Percentiles rank a stretch among this genome's conserved stretches.
Evolutionary conservation across 2,888 invertebrate species (phyloP).

Genomic region (Trachelus stipa): DNA sequence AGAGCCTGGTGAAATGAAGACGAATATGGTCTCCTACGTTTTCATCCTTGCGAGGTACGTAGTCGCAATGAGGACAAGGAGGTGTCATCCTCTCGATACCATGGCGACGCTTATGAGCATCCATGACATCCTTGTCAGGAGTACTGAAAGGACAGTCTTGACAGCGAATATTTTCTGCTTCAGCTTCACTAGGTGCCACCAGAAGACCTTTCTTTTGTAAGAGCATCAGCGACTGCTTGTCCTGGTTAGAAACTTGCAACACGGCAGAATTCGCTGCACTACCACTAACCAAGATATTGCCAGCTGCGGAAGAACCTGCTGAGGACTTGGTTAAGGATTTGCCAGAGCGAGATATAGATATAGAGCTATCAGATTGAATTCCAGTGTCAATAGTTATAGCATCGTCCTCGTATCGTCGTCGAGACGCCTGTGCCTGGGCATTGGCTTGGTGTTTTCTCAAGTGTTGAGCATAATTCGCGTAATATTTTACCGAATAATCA

Average conservation of each 20-base stretch:
- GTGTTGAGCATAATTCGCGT: constrained; percentile 86
- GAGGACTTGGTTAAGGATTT: constrained; percentile 43
- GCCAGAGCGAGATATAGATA: constrained; percentile 34
- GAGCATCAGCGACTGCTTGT: constrained; percentile 52
- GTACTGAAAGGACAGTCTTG: constrained; percentile 54
- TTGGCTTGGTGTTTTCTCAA: constrained; percentile 82
- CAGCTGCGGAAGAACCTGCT: neutral
- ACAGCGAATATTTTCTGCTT: constrained; percentile 44
- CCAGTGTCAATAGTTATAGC: constrained; percentile 52
- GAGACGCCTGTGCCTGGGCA: constrained; percentile 74
- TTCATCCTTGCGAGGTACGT: constrained; percentile 59
- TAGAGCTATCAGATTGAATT: neutral
- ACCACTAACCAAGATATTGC: neutral
- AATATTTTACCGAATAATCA: constrained; percentile 90
- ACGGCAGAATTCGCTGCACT: constrained; percentile 16
- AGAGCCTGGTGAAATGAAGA: constrained; percentile 56
- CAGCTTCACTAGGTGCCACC: constrained; percentile 25
- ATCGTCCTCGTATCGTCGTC: constrained; percentile 63
- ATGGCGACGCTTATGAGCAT: constrained; percentile 56
- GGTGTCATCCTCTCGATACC: constrained; percentile 59
- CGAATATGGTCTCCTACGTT: constrained; percentile 56
- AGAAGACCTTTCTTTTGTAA: constrained; percentile 48
- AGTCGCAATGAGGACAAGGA: constrained; percentile 60
- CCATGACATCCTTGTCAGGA: constrained; percentile 53
- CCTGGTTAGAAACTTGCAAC: constrained; percentile 54